These are phyloP conservation scores for Tridacna gigas DNA, from an alignment of 2,888 invertebrate genomes.

Conservation along the genomic window DNA sequence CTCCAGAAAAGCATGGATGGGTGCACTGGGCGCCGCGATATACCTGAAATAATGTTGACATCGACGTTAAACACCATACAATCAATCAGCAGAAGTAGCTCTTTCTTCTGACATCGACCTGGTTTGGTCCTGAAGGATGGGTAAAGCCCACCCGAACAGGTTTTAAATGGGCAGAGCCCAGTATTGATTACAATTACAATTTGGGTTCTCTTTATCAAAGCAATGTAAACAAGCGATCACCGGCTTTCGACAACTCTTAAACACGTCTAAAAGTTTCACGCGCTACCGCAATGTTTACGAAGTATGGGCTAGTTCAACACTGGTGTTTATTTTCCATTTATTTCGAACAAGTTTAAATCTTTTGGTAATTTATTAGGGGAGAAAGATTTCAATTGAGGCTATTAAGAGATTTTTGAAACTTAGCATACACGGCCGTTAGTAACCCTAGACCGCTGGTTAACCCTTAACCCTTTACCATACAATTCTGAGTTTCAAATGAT, in stretches of 20 bases:
- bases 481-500: too few relatives aligned
- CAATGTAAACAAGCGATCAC: constrained; percentile 59
- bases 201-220: constrained; percentile 50
- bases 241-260: constrained; percentile 50
- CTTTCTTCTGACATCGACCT: background rate
- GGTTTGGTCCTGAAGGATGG: background rate
- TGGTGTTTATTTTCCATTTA: constrained; percentile 67
- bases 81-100: background rate
- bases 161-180: constrained; percentile 1
- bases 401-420: constrained; percentile 5
- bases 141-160: constrained; percentile 5
- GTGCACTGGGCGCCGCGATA: background rate
- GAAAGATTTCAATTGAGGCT: constrained; percentile 26
- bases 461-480: too few relatives aligned
- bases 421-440: background rate
- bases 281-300: constrained; percentile 45
- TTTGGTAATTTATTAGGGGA: constrained; percentile 51
- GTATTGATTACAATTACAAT: constrained; percentile 51
- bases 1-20: background rate
- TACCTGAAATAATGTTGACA: background rate
- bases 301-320: constrained; percentile 55
- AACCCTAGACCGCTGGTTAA: too few relatives aligned
- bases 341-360: constrained; percentile 42
- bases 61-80: background rate
- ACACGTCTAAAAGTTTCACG: constrained; percentile 61